Conservation (phyloP, 2,113 vertebrate genomes). For the Cyanocitta stelleri region DNA sequence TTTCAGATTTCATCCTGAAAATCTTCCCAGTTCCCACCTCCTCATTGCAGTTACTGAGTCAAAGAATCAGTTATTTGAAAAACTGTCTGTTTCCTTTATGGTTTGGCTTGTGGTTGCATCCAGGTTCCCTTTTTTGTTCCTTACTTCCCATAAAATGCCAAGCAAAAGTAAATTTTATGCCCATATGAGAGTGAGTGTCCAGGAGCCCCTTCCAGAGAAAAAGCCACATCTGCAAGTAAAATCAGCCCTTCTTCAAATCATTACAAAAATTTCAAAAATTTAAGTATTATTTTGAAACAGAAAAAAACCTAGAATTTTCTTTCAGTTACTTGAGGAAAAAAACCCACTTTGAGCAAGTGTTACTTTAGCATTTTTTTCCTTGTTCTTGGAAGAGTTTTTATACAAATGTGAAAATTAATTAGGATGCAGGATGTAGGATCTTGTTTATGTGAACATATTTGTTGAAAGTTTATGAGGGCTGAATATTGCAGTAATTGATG, state of each 20-base stretch:
- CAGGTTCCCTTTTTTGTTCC: background rate
- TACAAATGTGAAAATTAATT: constrained; percentile 46
- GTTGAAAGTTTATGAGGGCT: constrained; percentile 33
- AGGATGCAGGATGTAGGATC: constrained; percentile 17
- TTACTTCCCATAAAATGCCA: background rate
- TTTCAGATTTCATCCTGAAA: background rate
- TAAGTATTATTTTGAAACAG: background rate
- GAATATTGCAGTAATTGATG: constrained; percentile 45
- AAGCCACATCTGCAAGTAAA: background rate
- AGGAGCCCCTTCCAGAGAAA: background rate
- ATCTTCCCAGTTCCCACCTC: background rate
- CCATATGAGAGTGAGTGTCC: background rate
- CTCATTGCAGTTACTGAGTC: background rate
- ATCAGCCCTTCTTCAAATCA: background rate
- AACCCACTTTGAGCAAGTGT: background rate
- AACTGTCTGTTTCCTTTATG: background rate
- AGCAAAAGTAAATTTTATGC: background rate
- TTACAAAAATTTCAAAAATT: background rate
- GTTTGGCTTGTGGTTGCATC: background rate
- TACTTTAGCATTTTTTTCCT: background rate
- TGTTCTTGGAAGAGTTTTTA: background rate
- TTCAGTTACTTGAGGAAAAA: background rate
- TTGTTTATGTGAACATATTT: constrained; percentile 47
- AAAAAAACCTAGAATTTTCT: background rate
- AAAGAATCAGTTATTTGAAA: background rate